A percentile compares a stretch with the other conserved stretches of the same genome.
These are phyloP conservation scores for Baronia brevicornis DNA, from an alignment of 2,888 invertebrate species.

Conservation along the genomic window DNA sequence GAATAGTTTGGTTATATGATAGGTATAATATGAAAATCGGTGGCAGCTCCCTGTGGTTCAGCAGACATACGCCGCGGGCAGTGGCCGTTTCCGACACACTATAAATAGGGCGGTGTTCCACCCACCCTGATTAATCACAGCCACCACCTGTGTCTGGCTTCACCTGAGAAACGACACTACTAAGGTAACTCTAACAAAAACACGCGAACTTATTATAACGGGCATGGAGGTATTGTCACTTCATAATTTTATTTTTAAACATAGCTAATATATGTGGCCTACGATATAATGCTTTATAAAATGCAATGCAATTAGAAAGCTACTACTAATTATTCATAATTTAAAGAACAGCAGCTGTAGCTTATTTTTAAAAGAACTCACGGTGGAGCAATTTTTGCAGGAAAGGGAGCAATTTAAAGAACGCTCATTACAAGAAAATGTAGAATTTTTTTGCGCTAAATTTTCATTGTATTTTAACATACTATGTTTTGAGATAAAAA, in stretches of 20 bases:
- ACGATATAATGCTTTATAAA: too few relatives aligned
- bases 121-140: constrained; percentile 56
- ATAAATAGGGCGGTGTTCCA: constrained; percentile 48
- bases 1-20: constrained; percentile 25
- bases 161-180: constrained; percentile 33
- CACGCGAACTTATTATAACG: constrained; percentile 40
- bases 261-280: too few relatives aligned
- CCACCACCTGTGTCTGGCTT: constrained; percentile 47
- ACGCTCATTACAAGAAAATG: too few relatives aligned
- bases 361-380: too few relatives aligned
- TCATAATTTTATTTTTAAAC: constrained; percentile 21
- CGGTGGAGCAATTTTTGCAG: neutral
- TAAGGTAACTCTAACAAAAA: constrained; percentile 39
- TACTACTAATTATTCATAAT: constrained; percentile 2
- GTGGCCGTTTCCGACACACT: constrained; percentile 41
- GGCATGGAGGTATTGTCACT: constrained; percentile 30
- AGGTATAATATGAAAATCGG: constrained; percentile 26
- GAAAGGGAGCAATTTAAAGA: too few relatives aligned
- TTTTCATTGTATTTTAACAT: neutral
- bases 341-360: neutral
- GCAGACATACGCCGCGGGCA: constrained; percentile 36
- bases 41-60: constrained; percentile 39
- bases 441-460: neutral
- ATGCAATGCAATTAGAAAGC: too few relatives aligned
- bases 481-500: too few relatives aligned